Conservation (phyloP, 2,888 invertebrate genomes). For the Stratiomys singularior region DNA sequence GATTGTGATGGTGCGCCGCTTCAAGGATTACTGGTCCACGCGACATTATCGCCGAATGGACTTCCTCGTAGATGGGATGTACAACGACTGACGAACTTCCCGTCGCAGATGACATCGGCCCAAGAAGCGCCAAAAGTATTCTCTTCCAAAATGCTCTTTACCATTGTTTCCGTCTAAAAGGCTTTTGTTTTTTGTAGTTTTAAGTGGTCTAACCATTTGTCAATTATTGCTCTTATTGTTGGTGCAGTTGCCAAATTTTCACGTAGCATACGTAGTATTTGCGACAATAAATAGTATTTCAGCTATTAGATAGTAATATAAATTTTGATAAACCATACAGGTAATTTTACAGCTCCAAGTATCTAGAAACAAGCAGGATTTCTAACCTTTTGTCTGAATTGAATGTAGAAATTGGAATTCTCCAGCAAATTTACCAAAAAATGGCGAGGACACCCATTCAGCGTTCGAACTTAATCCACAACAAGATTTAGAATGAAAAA, state of each 20-base stretch:
- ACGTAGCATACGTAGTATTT: not conserved
- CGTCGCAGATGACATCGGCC: not conserved
- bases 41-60: conserved; percentile 89
- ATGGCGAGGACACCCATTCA: too few relatives aligned
- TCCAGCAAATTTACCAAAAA: too few relatives aligned
- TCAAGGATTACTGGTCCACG: conserved; percentile 87
- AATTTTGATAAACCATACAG: not conserved
- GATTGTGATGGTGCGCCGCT: conserved; percentile 74
- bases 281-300: conserved; percentile 11
- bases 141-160: not conserved
- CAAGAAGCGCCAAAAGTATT: not conserved
- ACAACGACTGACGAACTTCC: conserved; percentile 73
- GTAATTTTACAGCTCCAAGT: too few relatives aligned
- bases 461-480: too few relatives aligned
- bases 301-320: not conserved
- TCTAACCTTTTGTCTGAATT: too few relatives aligned
- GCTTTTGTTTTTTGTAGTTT: not conserved
- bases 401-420: too few relatives aligned
- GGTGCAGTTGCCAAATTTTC: conserved; percentile 34
- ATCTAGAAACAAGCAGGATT: too few relatives aligned
- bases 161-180: not conserved
- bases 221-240: conserved; percentile 26
- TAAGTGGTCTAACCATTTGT: not conserved
- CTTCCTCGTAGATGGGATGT: conserved; percentile 89
- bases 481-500: too few relatives aligned